Percentiles rank a stretch among this genome's conserved stretches.
phyloP scores from a whole-genome alignment of 2,113 vertebrate genomes.

The Rhabdornis inornatus region DNA sequence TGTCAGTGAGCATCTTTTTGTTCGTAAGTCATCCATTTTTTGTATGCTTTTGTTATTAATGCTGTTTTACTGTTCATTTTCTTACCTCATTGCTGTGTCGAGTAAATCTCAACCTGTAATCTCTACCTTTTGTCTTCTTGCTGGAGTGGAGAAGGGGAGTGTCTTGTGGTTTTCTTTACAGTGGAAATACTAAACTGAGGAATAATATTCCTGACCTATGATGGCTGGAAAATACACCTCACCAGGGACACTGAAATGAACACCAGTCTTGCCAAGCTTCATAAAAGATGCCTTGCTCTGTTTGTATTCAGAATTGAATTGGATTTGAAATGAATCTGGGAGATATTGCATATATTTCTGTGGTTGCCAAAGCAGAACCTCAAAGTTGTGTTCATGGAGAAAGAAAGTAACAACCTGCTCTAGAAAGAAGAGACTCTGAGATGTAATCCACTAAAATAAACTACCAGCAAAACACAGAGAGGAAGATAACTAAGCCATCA shows the following conservation, averaged over 20 bases:
- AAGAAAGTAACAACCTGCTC: background rate
- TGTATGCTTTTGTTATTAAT: background rate
- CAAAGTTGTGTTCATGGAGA: background rate
- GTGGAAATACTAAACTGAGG: background rate
- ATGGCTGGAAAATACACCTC: background rate
- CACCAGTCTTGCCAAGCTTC: background rate
- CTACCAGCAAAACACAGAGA: background rate
- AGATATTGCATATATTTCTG: background rate
- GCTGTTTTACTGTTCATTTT: background rate
- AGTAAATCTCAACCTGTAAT: background rate
- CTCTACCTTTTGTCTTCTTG: background rate
- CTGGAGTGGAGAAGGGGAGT: too few relatives aligned
- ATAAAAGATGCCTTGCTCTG: background rate
- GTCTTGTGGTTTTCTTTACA: background rate
- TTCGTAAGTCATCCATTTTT: background rate
- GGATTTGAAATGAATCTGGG: background rate
- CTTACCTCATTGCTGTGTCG: background rate
- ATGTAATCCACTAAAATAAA: background rate
- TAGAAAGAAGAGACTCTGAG: background rate
- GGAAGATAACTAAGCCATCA: background rate
- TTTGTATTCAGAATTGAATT: background rate
- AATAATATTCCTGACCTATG: background rate
- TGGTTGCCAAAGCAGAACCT: background rate
- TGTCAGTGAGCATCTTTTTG: background rate
- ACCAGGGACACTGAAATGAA: background rate